Percentiles rank a stretch among this genome's conserved stretches.
phyloP scores from a whole-genome alignment of 2,113 vertebrate species.

The Calidris pygmaea region DNA sequence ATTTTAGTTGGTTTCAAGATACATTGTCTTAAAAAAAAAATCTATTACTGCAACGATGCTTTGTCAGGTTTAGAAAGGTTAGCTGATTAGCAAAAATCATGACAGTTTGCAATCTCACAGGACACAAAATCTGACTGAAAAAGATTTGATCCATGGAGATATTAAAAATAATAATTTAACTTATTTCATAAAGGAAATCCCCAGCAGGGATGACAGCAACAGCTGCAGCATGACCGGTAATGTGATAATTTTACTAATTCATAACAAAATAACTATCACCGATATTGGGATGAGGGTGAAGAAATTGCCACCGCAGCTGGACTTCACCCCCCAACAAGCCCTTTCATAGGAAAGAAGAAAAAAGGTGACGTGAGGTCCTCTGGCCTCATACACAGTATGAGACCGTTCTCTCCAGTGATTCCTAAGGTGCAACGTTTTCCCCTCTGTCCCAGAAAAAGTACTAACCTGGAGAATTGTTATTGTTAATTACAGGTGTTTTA shows the following conservation, averaged over 20 bases:
- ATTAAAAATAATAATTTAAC: neutral
- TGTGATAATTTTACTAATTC: neutral
- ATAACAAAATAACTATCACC: neutral
- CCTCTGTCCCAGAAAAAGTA: neutral
- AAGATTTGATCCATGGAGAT: neutral
- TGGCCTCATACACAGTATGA: neutral
- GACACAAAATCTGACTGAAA: neutral
- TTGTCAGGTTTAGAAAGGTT: neutral
- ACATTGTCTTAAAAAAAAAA: neutral
- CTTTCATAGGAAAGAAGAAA: neutral
- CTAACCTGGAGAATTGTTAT: slow-evolving; percentile 93
- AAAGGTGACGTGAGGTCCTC: neutral
- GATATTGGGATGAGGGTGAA: neutral
- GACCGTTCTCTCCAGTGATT: neutral
- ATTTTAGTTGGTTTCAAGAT: neutral
- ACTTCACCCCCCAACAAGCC: neutral
- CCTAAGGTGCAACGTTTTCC: neutral
- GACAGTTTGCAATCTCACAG: neutral
- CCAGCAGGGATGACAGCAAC: neutral
- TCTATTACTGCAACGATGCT: neutral
- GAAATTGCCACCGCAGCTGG: neutral
- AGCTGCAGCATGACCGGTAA: neutral
- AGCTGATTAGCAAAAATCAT: neutral
- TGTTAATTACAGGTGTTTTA: slow-evolving; percentile 92
- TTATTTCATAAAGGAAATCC: neutral